Evolutionary conservation across 2,113 vertebrate species (phyloP).

Genomic region (Hippocampus zosterae): DNA sequence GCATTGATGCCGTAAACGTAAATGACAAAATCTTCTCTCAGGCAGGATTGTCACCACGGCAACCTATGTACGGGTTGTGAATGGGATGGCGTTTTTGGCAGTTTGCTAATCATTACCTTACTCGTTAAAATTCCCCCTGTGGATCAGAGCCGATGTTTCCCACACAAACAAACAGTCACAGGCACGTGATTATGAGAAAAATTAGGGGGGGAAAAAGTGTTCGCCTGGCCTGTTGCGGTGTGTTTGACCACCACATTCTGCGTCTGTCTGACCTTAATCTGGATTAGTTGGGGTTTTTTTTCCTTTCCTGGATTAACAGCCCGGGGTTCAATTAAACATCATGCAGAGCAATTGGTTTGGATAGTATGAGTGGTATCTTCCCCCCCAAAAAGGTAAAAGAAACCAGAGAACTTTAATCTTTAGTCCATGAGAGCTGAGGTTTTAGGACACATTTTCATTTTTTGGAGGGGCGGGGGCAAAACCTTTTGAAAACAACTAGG

Average conservation of each 20-base stretch:
- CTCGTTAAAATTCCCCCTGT: slow-evolving; percentile 39
- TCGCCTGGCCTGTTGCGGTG: slow-evolving; percentile 33
- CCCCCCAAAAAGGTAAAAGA: background rate
- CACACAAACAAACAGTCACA: slow-evolving; percentile 37
- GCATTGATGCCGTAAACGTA: slow-evolving; percentile 26
- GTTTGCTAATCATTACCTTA: slow-evolving; percentile 12
- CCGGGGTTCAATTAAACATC: slow-evolving; percentile 58
- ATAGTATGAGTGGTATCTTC: slow-evolving; percentile 24
- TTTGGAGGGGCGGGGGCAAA: background rate
- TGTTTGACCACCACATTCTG: slow-evolving; percentile 47
- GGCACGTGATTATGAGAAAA: slow-evolving; percentile 54
- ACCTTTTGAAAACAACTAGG: background rate
- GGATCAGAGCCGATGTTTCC: slow-evolving; percentile 43
- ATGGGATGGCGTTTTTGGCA: slow-evolving; percentile 1
- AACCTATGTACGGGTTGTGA: slow-evolving; percentile 27
- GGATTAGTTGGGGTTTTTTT: slow-evolving; percentile 65
- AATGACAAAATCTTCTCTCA: slow-evolving; percentile 32
- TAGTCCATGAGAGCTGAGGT: slow-evolving; percentile 30
- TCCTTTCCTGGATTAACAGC: slow-evolving; percentile 57
- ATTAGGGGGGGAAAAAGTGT: slow-evolving; percentile 39
- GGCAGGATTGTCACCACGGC: slow-evolving; percentile 34
- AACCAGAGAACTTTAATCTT: slow-evolving; percentile 34
- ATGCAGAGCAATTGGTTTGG: slow-evolving; percentile 56
- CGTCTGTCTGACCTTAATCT: slow-evolving; percentile 65
- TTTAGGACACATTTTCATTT: background rate